A percentile compares a stretch with the other conserved stretches of the same genome.
These are phyloP conservation scores for Sardinella longiceps DNA, from an alignment of 2,797 vertebrate species.

Conservation along the genomic window DNA sequence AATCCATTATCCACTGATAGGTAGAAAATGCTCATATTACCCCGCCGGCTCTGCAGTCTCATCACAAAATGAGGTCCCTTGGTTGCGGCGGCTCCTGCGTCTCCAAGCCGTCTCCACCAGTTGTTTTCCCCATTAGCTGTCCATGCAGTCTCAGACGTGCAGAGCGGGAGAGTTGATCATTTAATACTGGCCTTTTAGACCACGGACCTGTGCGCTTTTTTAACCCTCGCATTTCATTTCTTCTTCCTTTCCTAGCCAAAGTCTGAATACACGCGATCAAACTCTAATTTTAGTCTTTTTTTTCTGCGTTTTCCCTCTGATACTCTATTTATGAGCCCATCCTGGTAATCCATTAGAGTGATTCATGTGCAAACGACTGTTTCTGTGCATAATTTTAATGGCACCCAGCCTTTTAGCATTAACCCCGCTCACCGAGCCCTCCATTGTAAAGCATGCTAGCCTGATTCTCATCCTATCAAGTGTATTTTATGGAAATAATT, in stretches of 20 bases:
- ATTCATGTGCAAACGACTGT: conserved; percentile 66
- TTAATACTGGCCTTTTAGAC: neutral
- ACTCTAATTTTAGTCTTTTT: conserved; percentile 33
- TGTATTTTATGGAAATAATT: conserved; percentile 57
- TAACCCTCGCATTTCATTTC: neutral
- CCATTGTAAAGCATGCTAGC: conserved; percentile 68
- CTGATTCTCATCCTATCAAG: conserved; percentile 48
- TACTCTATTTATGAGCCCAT: conserved; percentile 66
- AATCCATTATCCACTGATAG: conserved; percentile 66
- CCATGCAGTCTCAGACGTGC: neutral
- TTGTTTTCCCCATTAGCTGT: conserved; percentile 3
- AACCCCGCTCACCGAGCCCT: conserved; percentile 71
- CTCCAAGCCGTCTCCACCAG: neutral
- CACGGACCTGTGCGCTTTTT: conserved; percentile 1
- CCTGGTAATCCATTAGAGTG: conserved; percentile 76
- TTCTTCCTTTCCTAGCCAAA: conserved; percentile 15
- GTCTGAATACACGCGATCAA: conserved; percentile 31
- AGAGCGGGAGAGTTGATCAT: neutral
- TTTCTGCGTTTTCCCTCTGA: conserved; percentile 58
- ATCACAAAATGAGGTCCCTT: conserved; percentile 23
- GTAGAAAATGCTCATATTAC: conserved; percentile 59
- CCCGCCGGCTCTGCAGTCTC: conserved; percentile 37
- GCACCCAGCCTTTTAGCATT: conserved; percentile 75
- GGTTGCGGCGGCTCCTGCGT: neutral
- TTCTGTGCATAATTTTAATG: conserved; percentile 74